Base-by-base conservation (phyloP, 2,888 invertebrate species). In the Drosophila anceps region DNA sequence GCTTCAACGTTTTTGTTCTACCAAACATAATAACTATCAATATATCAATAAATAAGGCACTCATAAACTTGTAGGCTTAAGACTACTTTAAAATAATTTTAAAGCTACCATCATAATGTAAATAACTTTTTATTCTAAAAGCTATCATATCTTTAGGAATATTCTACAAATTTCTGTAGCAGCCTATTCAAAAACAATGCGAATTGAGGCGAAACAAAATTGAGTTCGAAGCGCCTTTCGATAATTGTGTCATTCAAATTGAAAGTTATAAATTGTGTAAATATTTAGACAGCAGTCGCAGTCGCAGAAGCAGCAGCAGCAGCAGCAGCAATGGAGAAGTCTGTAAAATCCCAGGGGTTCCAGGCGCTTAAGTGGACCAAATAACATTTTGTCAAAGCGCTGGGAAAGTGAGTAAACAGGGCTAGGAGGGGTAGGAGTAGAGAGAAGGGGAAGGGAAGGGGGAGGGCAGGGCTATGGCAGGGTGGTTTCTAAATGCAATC, bases 261-360 rank as follows among this genome's bases (percentile, higher is more conserved):
- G 84, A 81, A 80, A 79, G 81, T 79, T 84, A 78, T 88, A 88
- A 88, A 88, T 84, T 83, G 79, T 84, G 87, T 88, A 87, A 88
- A 88, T 88, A 88, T 87, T 87, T 88, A 65, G 84, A 87, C 86
- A 86, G 65, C 66, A 66, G 57, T 63, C 65, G 54, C 58, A 44
- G 51, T n/a, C 80, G 61, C 64, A 62, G 51, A 58, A 61, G 54
- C 58, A n/a, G n/a, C n/a, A n/a, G 13, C 9, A 29, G 70, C 8
- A n/a, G 64, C 55, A 55, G 35, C 27, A 8, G 57, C 18, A 15
- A 13, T 10, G 53, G 59, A 68, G 73, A 71, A 81, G 65, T 72
- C 62, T 29, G 46, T 63, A 1, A 29, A 60, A 60, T 78, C 86
- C 84, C 76, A 68, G 77, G 79, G 86, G 86, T 67, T 71, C 58